phyloP scores from a whole-genome alignment of 2,797 vertebrate species.

The Falco berigora region DNA sequence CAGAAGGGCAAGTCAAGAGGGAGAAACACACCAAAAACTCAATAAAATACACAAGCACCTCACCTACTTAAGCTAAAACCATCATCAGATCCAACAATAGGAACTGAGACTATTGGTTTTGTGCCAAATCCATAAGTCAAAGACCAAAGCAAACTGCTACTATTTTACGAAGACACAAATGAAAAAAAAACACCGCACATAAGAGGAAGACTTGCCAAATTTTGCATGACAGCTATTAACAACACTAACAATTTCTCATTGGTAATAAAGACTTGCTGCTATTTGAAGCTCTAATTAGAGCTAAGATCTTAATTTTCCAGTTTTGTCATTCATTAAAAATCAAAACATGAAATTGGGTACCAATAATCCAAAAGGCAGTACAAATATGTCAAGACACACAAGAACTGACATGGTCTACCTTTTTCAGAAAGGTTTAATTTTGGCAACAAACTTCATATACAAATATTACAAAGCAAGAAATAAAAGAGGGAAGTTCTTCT shows the following conservation, averaged over 20 bases:
- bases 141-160: not conserved
- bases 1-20: not conserved
- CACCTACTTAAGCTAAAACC: not conserved
- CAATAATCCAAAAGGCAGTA: not conserved
- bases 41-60: not conserved
- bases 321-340: not conserved
- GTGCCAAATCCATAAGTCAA: not conserved
- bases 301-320: not conserved
- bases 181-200: not conserved
- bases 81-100: not conserved
- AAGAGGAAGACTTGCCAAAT: not conserved
- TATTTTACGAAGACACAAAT: not conserved
- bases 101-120: not conserved
- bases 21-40: not conserved
- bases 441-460: not conserved
- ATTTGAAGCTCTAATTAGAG: not conserved
- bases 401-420: not conserved
- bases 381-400: not conserved
- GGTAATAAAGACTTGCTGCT: not conserved
- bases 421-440: not conserved
- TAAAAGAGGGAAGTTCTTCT: not conserved
- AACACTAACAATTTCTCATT: not conserved
- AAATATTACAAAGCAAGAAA: not conserved
- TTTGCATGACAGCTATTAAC: not conserved
- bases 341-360: not conserved